Base-by-base conservation (phyloP, 2,888 invertebrate genomes). In the Hypomecis atomaria region DNA sequence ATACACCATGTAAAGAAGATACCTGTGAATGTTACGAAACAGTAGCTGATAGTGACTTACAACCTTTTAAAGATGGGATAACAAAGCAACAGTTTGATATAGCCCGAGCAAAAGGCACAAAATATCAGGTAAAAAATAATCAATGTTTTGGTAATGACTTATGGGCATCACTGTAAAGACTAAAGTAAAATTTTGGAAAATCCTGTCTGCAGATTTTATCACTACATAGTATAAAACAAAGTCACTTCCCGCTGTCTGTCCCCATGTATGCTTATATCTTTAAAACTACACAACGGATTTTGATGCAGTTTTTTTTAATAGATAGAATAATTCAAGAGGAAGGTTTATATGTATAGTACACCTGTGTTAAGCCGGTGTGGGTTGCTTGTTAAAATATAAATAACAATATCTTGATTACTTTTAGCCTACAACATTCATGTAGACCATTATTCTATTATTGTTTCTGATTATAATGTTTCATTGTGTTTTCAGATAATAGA, bases 401-500 rank as follows among this genome's bases (percentile, higher is more conserved):
- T 23, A 23, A 23, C 1, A 36, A 0, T 6, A 9, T 47, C 5
- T 47, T 10, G 10, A n/a, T n/a, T n/a, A n/a, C 11, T 43, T 11
- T 11, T 43, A 6, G 43, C 7, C 11, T 5, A 11, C 1, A 45
- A 23, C 5, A 6, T 13, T 44, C 0, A 3, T 44, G 13, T 13
- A 0, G 11, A 44, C 5, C 10, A 11, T 0, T 5, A 11, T 44
- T 6, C 6, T 11, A 13, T 6, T 44, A 5, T 1, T 11, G 5
- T 7, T n/a, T 36, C n/a, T 23, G 23, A 36, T 13, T n/a, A 23
- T 4, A 7, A n/a, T 44, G 23, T 37, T 23, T n/a, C 8, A 38
- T 9, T 56, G 8, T 53, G 1, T 42, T 98, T 98, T 81, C 96
- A 99, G 93, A 96, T 99, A 69, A 95, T 97, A 66, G 87, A 95